Percentiles rank a stretch among this genome's conserved stretches.
phyloP scores from a whole-genome alignment of 1,140 invertebrate species.

The Drosophila suzukii region DNA sequence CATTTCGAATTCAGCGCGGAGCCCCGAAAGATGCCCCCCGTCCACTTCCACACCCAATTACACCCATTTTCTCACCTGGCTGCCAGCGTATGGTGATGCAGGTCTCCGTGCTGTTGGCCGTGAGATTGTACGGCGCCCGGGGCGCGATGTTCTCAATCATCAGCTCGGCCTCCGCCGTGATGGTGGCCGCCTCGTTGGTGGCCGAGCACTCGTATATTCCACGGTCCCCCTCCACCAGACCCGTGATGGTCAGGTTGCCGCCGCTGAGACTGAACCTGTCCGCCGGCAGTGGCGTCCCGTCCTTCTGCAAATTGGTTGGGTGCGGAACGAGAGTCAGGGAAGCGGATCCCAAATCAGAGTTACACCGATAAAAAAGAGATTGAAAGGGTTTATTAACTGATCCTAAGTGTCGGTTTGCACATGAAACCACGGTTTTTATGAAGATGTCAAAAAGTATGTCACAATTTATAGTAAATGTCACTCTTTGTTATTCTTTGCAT shows the following conservation, averaged over 20 bases:
- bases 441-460: background rate
- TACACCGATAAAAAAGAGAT: background rate
- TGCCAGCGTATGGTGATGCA: slow-evolving; percentile 94
- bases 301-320: slow-evolving; percentile 86
- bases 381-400: too few species aligned
- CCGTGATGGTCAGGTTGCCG: slow-evolving; percentile 94
- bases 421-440: too few species aligned
- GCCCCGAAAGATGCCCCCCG: background rate
- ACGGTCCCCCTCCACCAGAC: slow-evolving; percentile 93
- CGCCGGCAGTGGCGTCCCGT: slow-evolving; percentile 89
- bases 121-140: slow-evolving; percentile 95
- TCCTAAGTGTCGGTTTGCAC: too few species aligned
- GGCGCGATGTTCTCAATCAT: slow-evolving; percentile 94
- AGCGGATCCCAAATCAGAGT: slow-evolving; percentile 7
- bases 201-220: slow-evolving; percentile 96
- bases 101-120: slow-evolving; percentile 90
- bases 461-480: background rate
- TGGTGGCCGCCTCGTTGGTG: slow-evolving; percentile 96
- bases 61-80: slow-evolving; percentile 85
- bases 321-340: slow-evolving; percentile 19
- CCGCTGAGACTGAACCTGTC: slow-evolving; percentile 89
- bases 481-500: too few species aligned
- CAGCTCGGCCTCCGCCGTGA: slow-evolving; percentile 93
- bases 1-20: slow-evolving; percentile 4
- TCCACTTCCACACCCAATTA: slow-evolving; percentile 9